Base-by-base conservation (phyloP, 2,113 vertebrate species). In the Astur gentilis region DNA sequence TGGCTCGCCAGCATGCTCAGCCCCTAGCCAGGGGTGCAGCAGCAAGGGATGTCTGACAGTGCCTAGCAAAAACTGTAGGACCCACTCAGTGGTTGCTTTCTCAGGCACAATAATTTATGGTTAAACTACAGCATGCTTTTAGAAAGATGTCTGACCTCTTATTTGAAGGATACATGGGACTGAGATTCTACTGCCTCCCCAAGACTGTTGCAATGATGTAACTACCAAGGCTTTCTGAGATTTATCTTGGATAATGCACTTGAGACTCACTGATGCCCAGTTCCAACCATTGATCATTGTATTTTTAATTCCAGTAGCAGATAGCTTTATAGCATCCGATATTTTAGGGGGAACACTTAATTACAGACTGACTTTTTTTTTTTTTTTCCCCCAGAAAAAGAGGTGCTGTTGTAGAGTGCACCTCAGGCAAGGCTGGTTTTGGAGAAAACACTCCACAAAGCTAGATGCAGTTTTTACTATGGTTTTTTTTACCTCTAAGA, bases 211-310 rank as follows among this genome's bases (percentile, higher is more conserved):
- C 38, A 81, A 44, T 34, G n/a, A 80, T 83, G 79, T 62, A 86
- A 67, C 38, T 31, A 36, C 14, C 38, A 50, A 58, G 55, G 32
- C 18, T 83, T 81, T 87, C 86, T 88, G 72, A 93, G 66, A 73
- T 75, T 69, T 65, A 32, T 13, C 17, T 73, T 58, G 32, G n/a
- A 50, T 54, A 86, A 44, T 38, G 60, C 22, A 58, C 26, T 5
- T 38, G 27, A 81, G 67, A 77, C 49, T 70, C 42, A 54, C 7
- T 12, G 21, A 61, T 50, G 42, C 26, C 15, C 11, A 9, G 44
- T 83, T 86, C 31, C 54, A 72, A 4, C 27, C 42, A 31, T 0
- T 22, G 55, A 50, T 72, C 0, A 0, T 62, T 83, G 11, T 17
- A 55, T 10, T 29, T 86, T 67, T 73, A 49, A 19, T 88, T 81